phyloP scores from a whole-genome alignment of 2,797 vertebrate species.

The Graptemys geographica region DNA sequence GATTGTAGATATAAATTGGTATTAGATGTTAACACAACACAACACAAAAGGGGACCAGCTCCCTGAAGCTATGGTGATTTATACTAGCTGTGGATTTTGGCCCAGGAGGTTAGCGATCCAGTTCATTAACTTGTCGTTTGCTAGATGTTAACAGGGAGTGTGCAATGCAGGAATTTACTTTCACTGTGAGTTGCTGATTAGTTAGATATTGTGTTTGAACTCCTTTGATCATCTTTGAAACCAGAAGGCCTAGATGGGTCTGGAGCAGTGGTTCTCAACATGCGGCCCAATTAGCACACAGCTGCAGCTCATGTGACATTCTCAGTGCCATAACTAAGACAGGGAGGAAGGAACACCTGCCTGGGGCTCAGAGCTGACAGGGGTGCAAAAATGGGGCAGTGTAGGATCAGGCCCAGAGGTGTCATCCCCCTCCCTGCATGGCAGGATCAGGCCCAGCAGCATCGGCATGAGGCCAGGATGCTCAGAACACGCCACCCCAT shows the following conservation, averaged over 20 bases:
- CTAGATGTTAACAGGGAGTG: neutral
- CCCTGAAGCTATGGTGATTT: neutral
- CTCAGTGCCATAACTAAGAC: too few species aligned
- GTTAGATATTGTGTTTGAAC: neutral
- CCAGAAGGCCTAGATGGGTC: neutral
- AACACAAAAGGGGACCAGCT: neutral
- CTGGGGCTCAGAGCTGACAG: too few species aligned
- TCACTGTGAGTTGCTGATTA: neutral
- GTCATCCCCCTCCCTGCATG: too few species aligned
- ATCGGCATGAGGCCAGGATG: too few species aligned
- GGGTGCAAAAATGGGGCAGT: too few species aligned
- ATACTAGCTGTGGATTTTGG: neutral
- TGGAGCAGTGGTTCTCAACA: neutral
- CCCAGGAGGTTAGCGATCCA: neutral
- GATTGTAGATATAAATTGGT: neutral
- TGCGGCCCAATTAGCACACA: too few species aligned
- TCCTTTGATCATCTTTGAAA: neutral
- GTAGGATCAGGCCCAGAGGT: too few species aligned
- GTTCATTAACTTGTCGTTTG: neutral
- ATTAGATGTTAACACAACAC: rapidly evolving
- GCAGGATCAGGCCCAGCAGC: too few species aligned
- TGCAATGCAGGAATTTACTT: rapidly evolving
- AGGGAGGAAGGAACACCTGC: too few species aligned
- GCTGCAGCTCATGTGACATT: too few species aligned
- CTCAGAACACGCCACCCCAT: too few species aligned